Evolutionary conservation across 2,797 vertebrate genomes (phyloP).

Genomic region (Pseudochirops corinnae): DNA sequence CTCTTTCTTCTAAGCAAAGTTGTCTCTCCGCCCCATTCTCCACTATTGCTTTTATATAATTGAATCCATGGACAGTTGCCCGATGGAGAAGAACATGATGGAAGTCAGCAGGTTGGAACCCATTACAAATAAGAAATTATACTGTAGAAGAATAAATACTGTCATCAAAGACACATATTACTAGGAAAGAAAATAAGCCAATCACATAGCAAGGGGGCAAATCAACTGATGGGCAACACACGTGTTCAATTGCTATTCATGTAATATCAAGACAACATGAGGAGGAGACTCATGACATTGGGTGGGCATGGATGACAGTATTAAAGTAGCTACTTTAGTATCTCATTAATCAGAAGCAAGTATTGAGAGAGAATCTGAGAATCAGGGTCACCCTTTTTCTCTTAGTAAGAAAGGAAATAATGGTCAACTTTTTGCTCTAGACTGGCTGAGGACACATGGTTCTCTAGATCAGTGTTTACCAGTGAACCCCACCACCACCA

Average conservation of each 20-base stretch:
- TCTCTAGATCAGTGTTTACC: background rate
- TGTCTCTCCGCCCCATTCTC: background rate
- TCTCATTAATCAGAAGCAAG: background rate
- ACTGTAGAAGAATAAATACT: background rate
- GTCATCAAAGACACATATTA: background rate
- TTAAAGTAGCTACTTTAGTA: background rate
- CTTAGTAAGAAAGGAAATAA: background rate
- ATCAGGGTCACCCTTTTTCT: background rate
- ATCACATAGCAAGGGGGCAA: background rate
- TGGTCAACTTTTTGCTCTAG: background rate
- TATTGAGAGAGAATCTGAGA: background rate
- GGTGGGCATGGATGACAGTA: background rate
- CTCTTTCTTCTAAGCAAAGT: background rate
- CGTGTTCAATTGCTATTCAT: background rate
- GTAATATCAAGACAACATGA: background rate
- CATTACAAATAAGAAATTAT: background rate
- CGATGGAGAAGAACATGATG: background rate
- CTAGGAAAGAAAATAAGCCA: background rate
- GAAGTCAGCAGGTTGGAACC: background rate
- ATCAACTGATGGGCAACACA: background rate
- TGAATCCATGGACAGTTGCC: background rate
- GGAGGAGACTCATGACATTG: background rate
- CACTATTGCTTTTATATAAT: background rate
- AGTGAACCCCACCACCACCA: background rate
- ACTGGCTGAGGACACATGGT: background rate